Percentiles rank a stretch among this genome's conserved stretches.
phyloP scores from a whole-genome alignment of 53 echinoderm and acorn worm species.

The Stichopus horrens region DNA sequence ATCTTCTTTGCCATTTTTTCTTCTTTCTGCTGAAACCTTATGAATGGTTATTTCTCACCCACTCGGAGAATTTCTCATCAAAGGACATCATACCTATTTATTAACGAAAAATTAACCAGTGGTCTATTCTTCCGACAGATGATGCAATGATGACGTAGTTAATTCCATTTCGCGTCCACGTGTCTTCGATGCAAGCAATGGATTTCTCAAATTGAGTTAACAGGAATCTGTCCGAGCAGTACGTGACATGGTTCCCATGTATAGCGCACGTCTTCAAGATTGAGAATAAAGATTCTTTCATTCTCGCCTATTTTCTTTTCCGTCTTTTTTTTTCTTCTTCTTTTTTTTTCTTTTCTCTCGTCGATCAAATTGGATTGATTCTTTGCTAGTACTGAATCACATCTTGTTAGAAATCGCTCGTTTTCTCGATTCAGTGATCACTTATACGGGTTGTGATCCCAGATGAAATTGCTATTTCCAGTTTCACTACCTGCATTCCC shows the following conservation, averaged over 20 bases:
- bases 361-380: slow-evolving; percentile 48
- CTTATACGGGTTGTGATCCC: slow-evolving; percentile 26
- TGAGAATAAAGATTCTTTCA: neutral
- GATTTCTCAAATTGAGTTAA: slow-evolving; percentile 7
- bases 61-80: neutral
- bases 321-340: too few species aligned
- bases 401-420: slow-evolving; percentile 46
- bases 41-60: neutral
- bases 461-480: slow-evolving; percentile 36
- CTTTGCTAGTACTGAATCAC: slow-evolving; percentile 31
- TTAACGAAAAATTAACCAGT: neutral
- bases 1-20: too few species aligned
- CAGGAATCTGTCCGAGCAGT: slow-evolving; percentile 20
- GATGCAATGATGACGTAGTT: neutral
- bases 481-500: neutral
- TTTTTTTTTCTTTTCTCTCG: too few species aligned
- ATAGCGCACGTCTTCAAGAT: neutral
- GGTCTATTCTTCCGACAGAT: neutral
- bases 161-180: neutral
- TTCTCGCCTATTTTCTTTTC: too few species aligned
- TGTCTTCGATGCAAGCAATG: neutral
- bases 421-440: slow-evolving; percentile 45
- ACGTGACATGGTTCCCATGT: slow-evolving; percentile 24
- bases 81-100: neutral
- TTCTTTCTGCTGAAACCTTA: neutral